Conservation (phyloP, 1,140 invertebrate genomes). For the Caenorhabditis briggsae region DNA sequence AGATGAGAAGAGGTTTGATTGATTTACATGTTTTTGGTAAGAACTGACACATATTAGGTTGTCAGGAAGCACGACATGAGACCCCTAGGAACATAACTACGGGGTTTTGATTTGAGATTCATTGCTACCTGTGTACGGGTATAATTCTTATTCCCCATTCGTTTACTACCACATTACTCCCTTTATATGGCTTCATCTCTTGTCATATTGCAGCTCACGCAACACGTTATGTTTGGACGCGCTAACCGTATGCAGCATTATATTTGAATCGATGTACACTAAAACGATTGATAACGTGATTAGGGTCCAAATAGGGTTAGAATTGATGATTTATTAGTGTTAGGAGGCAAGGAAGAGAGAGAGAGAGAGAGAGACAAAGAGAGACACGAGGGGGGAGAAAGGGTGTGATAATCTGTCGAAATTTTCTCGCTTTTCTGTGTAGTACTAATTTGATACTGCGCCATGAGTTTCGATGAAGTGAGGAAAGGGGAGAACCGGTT, state of each 20-base stretch:
- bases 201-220: constrained; percentile 11
- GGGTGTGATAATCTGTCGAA: constrained; percentile 47
- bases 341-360: background rate
- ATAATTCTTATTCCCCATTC: constrained; percentile 11
- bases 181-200: background rate
- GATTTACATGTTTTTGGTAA: constrained; percentile 51
- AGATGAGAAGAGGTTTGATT: constrained; percentile 19
- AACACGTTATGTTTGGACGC: background rate
- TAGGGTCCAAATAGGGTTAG: constrained; percentile 41
- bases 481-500: constrained; percentile 37
- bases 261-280: constrained; percentile 27
- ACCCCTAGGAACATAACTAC: constrained; percentile 13
- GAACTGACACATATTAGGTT: constrained; percentile 51
- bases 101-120: constrained; percentile 45
- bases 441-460: constrained; percentile 54
- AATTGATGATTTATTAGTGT: constrained; percentile 12
- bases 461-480: background rate
- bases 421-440: constrained; percentile 34
- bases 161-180: constrained; percentile 5
- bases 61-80: constrained; percentile 46
- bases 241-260: constrained; percentile 12
- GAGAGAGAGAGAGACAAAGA: background rate
- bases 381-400: background rate
- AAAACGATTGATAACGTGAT: constrained; percentile 48
- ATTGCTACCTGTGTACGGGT: constrained; percentile 37